phyloP scores from a whole-genome alignment of 2,113 vertebrate genomes.

The Isurus oxyrinchus region DNA sequence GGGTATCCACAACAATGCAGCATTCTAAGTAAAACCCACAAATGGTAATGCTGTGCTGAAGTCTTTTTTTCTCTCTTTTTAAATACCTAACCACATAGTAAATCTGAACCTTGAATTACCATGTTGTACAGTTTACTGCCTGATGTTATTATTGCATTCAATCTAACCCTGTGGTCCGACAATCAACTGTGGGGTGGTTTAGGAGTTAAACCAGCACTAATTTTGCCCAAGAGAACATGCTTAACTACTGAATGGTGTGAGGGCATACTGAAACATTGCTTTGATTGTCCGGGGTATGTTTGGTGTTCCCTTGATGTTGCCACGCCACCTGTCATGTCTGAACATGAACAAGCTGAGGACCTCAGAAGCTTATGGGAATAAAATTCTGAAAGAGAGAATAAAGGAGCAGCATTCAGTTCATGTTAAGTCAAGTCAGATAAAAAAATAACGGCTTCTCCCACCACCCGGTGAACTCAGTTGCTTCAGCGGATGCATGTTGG shows the following conservation, averaged over 20 bases:
- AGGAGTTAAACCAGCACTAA: slow-evolving; percentile 22
- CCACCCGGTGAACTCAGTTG: not conserved
- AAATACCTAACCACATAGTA: not conserved
- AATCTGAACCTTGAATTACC: not conserved
- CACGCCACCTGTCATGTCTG: slow-evolving; percentile 20
- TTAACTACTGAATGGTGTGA: slow-evolving; percentile 26
- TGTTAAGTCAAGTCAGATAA: slow-evolving; percentile 4
- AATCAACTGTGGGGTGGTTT: not conserved
- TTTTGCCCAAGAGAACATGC: not conserved
- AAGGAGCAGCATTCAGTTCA: slow-evolving; percentile 23
- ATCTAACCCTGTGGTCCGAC: not conserved
- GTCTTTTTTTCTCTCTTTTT: not conserved
- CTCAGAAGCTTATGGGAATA: slow-evolving; percentile 4
- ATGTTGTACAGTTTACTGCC: not conserved
- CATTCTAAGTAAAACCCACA: not conserved
- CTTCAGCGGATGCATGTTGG: not conserved
- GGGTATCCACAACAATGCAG: not conserved
- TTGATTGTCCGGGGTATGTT: slow-evolving; percentile 17
- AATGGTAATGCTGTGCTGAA: not conserved
- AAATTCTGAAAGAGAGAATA: not conserved
- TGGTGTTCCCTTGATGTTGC: not conserved
- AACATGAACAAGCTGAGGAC: slow-evolving; percentile 21
- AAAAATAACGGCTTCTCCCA: not conserved
- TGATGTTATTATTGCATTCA: not conserved
- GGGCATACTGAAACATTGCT: not conserved